Conservation (phyloP, 2,797 vertebrate species). For the Anguilla obscura region DNA sequence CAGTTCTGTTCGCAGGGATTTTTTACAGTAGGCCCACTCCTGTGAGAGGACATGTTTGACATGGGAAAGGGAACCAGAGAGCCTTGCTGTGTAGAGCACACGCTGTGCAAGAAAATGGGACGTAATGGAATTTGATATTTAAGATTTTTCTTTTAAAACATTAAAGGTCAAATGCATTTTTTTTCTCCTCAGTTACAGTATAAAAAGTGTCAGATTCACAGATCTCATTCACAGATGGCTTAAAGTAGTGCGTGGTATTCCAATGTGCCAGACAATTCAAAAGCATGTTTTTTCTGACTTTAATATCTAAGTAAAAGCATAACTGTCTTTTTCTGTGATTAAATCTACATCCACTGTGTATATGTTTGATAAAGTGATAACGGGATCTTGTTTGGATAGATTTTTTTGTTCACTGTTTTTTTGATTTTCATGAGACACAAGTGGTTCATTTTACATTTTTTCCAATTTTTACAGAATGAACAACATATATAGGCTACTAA, state of each 20-base stretch:
- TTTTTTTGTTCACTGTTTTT: neutral
- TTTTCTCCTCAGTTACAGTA: neutral
- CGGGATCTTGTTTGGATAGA: neutral
- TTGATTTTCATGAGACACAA: neutral
- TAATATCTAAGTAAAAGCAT: neutral
- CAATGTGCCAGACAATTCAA: neutral
- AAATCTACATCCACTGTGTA: neutral
- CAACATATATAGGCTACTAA: neutral
- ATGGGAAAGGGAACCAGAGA: neutral
- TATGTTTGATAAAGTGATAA: neutral
- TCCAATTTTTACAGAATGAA: neutral
- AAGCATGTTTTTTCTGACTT: neutral
- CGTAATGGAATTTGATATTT: neutral
- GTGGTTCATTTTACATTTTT: neutral
- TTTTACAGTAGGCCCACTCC: neutral
- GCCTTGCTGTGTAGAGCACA: neutral
- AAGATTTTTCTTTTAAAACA: neutral
- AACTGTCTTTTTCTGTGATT: neutral
- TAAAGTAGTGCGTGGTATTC: neutral
- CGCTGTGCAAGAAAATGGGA: neutral
- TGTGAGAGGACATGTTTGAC: neutral
- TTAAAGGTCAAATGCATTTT: neutral
- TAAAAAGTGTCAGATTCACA: neutral
- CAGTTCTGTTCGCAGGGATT: neutral
- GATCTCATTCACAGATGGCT: neutral